Evolutionary conservation across 2,888 invertebrate genomes (phyloP).

Genomic region (Aromia moschata): DNA sequence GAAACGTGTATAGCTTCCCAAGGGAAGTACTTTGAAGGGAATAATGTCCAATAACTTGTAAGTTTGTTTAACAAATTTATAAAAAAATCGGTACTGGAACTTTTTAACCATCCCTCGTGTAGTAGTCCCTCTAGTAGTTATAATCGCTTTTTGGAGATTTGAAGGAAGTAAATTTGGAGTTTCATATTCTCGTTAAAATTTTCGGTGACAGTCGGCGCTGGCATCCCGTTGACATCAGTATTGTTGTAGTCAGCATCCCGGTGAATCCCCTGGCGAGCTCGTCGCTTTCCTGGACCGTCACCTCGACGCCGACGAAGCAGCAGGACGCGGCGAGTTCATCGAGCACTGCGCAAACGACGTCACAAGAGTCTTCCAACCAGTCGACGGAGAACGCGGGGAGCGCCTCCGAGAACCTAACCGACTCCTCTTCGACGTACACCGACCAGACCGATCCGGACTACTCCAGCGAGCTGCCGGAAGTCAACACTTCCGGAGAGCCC

Average conservation of each 20-base stretch:
- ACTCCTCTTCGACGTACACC: constrained; percentile 32
- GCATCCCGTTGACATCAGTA: too few species aligned
- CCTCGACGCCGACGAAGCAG: constrained; percentile 31
- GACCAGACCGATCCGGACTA: constrained; percentile 28
- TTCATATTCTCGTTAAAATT: too few species aligned
- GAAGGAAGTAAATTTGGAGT: too few species aligned
- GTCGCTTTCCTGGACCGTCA: constrained; percentile 31
- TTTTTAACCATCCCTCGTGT: too few species aligned
- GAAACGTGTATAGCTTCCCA: too few species aligned
- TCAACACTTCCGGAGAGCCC: constrained; percentile 49
- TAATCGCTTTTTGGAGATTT: too few species aligned
- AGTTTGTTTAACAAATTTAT: too few species aligned
- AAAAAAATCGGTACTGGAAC: too few species aligned
- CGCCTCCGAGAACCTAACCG: constrained; percentile 34
- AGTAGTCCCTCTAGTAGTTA: too few species aligned
- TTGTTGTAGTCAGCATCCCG: constrained; percentile 44
- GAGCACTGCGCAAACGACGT: constrained; percentile 24
- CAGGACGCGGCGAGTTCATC: constrained; percentile 16
- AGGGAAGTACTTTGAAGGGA: too few species aligned
- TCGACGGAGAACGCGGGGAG: constrained; percentile 16
- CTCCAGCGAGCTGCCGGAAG: constrained; percentile 38
- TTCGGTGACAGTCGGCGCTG: too few species aligned
- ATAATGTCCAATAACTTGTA: too few species aligned
- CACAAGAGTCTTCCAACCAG: constrained; percentile 40
- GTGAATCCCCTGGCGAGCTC: constrained; percentile 33